A percentile compares a stretch with the other conserved stretches of the same genome.
phyloP scores from a whole-genome alignment of 2,888 invertebrate genomes.

The Branchellion lobata region DNA sequence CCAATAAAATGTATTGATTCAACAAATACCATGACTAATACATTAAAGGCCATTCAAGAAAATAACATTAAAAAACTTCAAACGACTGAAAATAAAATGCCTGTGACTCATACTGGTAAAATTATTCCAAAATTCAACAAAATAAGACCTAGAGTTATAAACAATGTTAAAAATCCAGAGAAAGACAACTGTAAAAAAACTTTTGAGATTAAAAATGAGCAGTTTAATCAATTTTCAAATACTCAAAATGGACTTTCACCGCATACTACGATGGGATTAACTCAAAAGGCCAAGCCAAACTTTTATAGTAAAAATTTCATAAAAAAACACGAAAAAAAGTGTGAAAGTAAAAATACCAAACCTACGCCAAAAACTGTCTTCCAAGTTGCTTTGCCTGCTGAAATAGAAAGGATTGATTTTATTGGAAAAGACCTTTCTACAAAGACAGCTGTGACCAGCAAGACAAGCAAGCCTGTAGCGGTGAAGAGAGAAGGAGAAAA shows the following conservation, averaged over 20 bases:
- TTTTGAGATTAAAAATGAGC: conserved; percentile 21
- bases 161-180: conserved; percentile 4
- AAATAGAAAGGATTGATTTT: no score
- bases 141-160: background rate
- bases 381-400: no score
- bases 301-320: background rate
- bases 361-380: background rate
- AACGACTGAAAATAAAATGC: background rate
- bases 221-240: conserved; percentile 22
- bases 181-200: conserved; percentile 6
- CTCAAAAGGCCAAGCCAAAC: background rate
- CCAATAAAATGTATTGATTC: no score
- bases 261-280: background rate
- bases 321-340: conserved; percentile 6
- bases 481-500: background rate
- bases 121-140: background rate
- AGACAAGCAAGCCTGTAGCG: no score
- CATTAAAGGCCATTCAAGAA: no score
- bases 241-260: background rate
- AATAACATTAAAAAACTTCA: background rate
- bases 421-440: no score
- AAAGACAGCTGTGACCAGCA: no score
- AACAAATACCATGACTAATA: no score
- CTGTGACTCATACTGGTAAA: background rate
- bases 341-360: conserved; percentile 11